Evolutionary conservation across 2,888 invertebrate genomes (phyloP).

Genomic region (Drosophila differens): DNA sequence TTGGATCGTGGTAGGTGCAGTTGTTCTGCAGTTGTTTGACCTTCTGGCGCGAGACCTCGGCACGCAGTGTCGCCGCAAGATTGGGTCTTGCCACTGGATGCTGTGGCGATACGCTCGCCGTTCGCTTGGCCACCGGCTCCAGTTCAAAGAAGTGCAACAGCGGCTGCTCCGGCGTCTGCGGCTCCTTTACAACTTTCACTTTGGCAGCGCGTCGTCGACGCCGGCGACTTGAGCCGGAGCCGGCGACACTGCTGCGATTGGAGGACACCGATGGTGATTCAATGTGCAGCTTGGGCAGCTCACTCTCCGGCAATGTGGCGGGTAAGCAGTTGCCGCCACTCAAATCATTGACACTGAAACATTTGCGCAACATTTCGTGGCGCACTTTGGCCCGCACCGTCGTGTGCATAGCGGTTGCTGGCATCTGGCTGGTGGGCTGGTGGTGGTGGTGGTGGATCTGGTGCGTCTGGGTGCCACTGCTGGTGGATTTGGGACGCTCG

Average conservation of each 20-base stretch:
- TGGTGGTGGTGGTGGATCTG: not conserved
- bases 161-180: constrained; percentile 18
- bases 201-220: constrained; percentile 52
- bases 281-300: constrained; percentile 75
- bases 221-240: constrained; percentile 37
- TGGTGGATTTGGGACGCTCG: constrained; percentile 55
- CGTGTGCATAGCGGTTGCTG: constrained; percentile 46
- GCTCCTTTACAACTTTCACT: constrained; percentile 20
- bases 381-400: constrained; percentile 62
- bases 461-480: constrained; percentile 47
- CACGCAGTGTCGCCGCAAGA: constrained; percentile 84
- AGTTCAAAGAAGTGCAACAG: constrained; percentile 70
- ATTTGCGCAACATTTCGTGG: constrained; percentile 70
- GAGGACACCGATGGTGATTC: constrained; percentile 67
- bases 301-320: constrained; percentile 14
- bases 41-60: constrained; percentile 83
- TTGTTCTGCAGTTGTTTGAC: constrained; percentile 80
- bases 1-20: constrained; percentile 75
- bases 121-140: constrained; percentile 42
- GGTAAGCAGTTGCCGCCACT: constrained; percentile 69
- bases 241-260: constrained; percentile 56
- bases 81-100: constrained; percentile 85
- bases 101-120: constrained; percentile 74
- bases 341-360: constrained; percentile 80
- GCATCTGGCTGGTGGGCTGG: constrained; percentile 10